These are phyloP conservation scores for Muraenolepis orangiensis DNA, from an alignment of 2,797 vertebrate species.

Conservation along the genomic window DNA sequence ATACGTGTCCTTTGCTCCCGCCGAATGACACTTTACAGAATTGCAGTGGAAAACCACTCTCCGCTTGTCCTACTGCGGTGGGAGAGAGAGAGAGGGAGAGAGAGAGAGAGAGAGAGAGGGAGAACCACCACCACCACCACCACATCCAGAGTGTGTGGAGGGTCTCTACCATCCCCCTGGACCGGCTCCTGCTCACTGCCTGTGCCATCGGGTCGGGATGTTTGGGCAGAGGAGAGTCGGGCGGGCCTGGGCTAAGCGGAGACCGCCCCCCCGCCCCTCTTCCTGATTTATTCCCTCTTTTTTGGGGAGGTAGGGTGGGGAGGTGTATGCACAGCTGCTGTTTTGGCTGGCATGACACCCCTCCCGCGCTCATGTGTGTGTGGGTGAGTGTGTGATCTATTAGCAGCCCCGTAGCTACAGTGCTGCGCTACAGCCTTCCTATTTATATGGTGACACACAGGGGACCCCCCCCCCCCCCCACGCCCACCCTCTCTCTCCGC, in stretches of 20 bases:
- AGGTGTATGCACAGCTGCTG: background rate
- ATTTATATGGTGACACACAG: slow-evolving; percentile 59
- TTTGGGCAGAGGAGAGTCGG: slow-evolving; percentile 39
- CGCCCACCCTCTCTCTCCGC: no score
- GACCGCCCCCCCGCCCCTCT: slow-evolving; percentile 43
- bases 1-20: no score
- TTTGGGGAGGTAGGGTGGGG: no score
- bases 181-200: background rate
- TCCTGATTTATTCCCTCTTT: slow-evolving; percentile 66
- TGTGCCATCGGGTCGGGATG: slow-evolving; percentile 23
- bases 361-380: slow-evolving; percentile 35
- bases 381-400: slow-evolving; percentile 57
- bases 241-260: slow-evolving; percentile 43
- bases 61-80: no score
- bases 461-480: background rate
- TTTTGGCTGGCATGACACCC: background rate
- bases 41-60: no score
- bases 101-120: no score
- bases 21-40: background rate
- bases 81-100: background rate
- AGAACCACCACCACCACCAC: no score
- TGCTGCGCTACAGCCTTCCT: slow-evolving; percentile 31
- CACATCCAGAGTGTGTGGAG: no score
- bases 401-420: slow-evolving; percentile 58
- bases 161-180: background rate